Base-by-base conservation (phyloP, 2,113 vertebrate genomes). In the Chrysochloris asiatica region DNA sequence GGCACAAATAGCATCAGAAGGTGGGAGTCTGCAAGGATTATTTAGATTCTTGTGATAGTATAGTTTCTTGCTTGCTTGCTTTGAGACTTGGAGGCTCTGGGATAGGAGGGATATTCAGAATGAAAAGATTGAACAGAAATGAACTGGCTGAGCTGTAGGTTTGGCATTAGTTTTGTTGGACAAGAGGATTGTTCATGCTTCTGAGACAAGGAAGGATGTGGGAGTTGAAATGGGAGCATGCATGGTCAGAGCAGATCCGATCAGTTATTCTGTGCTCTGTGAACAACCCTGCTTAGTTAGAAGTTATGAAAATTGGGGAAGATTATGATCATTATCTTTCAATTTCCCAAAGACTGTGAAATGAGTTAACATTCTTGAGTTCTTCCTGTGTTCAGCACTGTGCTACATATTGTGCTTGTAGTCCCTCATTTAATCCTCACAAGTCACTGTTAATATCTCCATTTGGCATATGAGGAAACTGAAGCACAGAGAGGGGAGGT, bases 161-260 rank as follows among this genome's bases (percentile, higher is more conserved):
- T 95, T 94, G 83, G 92, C 71, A 56, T 63, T 92, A 75, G 22
- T 24, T 90, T 54, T 72, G 14, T 36, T 88, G 56, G 24, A 63
- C 36, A 82, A 89, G 48, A 88, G 43, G 87, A 59, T 47, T 71
- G 48, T 17, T 88, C 45, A 54, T n/a, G n/a, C 38, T 84, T 92
- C 79, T 48, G 43, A 85, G 90, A n/a, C 67, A 91, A 7, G n/a
- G 59, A 72, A 19, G 30, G 11, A 38, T 91, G 21, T 21, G 50
- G 26, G 22, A 9, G n/a, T 80, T 72, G 72, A 82, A 93, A 52
- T 59, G 83, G 36, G 17, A 90, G n/a, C 1, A 47, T 73, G 54
- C 38, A 52, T 86, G 52, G 47, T 43, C 8, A 86, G 69, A 47
- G 3, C 24, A 63, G 28, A 63, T 81, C 21, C 93, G 61, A 69